phyloP scores from a whole-genome alignment of 2,797 vertebrate genomes.

The Gouania willdenowi region DNA sequence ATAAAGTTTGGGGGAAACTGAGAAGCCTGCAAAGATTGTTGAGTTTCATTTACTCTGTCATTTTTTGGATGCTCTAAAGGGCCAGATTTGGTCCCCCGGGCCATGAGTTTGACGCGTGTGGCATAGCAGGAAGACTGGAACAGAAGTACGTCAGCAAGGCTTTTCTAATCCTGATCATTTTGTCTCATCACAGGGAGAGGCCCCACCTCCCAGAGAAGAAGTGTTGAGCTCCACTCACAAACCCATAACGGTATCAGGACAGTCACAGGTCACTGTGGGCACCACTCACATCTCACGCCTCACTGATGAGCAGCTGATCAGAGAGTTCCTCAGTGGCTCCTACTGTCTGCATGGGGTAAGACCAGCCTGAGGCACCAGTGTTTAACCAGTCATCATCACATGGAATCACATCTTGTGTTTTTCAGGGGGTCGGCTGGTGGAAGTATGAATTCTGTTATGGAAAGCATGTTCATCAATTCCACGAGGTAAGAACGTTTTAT shows the following conservation, averaged over 20 bases:
- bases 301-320: slow-evolving; percentile 95
- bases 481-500: slow-evolving; percentile 79
- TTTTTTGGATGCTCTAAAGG: too few species aligned
- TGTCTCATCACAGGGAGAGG: slow-evolving; percentile 78
- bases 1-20: too few species aligned
- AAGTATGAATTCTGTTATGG: slow-evolving; percentile 99
- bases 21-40: too few species aligned
- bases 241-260: slow-evolving; percentile 85
- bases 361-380: background rate
- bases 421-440: slow-evolving; percentile 98
- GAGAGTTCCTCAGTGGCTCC: slow-evolving; percentile 95
- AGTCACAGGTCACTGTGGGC: slow-evolving; percentile 86
- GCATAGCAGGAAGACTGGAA: too few species aligned
- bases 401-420: slow-evolving; percentile 16
- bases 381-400: too few species aligned
- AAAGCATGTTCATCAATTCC: slow-evolving; percentile 95
- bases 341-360: slow-evolving; percentile 98
- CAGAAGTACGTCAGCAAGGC: too few species aligned
- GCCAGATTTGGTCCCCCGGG: too few species aligned
- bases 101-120: too few species aligned
- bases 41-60: too few species aligned
- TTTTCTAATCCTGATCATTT: too few species aligned
- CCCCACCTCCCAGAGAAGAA: slow-evolving; percentile 80
- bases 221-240: slow-evolving; percentile 91
- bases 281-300: slow-evolving; percentile 95